Evolutionary conservation across 2,113 vertebrate genomes (phyloP).

Genomic region (Syngnathoides biaculeatus): DNA sequence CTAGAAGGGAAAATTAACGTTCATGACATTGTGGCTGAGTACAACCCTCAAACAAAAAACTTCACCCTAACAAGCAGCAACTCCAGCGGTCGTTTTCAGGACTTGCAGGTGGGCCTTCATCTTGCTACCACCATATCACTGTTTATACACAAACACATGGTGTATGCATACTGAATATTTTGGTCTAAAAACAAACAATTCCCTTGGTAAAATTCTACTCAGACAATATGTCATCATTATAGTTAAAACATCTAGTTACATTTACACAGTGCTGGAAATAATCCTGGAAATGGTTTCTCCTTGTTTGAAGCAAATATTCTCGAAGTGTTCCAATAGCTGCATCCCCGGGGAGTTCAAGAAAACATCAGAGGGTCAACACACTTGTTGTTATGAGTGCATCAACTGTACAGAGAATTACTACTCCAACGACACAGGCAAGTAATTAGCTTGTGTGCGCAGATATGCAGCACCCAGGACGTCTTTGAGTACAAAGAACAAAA

Average conservation of each 20-base stretch:
- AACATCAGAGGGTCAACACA: slow-evolving; percentile 79
- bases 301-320: slow-evolving; percentile 70
- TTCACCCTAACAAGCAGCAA: slow-evolving; percentile 64
- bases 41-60: slow-evolving; percentile 63
- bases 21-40: slow-evolving; percentile 72
- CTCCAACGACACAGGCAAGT: slow-evolving; percentile 77
- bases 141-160: background rate
- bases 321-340: slow-evolving; percentile 82
- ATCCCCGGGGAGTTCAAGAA: slow-evolving; percentile 82
- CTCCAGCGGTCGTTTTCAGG: slow-evolving; percentile 54
- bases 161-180: background rate
- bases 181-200: background rate
- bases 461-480: background rate
- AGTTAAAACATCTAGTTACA: no score
- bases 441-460: background rate
- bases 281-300: background rate
- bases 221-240: no score
- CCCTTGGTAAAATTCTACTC: no score
- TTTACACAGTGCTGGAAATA: background rate
- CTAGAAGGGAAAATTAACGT: slow-evolving; percentile 53
- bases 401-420: slow-evolving; percentile 83
- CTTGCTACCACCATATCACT: background rate
- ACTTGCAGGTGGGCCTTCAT: slow-evolving; percentile 64
- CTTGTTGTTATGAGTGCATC: slow-evolving; percentile 84
- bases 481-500: background rate